Percentiles rank a stretch among this genome's conserved stretches.
Conservation (phyloP, 2,888 invertebrate genomes). For the Eupeodes luniger region DNA sequence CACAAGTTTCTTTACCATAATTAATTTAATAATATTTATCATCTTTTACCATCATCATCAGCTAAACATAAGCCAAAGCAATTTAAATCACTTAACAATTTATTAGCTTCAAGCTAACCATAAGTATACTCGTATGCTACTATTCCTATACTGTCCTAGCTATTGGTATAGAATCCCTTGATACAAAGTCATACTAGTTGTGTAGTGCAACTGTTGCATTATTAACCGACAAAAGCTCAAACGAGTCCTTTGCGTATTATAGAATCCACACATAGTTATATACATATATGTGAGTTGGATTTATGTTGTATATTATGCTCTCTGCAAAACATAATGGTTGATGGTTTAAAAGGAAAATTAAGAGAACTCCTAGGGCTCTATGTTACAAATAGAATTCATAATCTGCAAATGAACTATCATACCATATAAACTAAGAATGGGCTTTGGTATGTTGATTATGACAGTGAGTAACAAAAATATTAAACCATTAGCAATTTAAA, state of each 20-base stretch:
- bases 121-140: too few relatives aligned
- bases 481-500: not conserved
- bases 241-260: not conserved
- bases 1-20: too few relatives aligned
- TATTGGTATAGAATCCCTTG: not conserved
- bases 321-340: constrained; percentile 1
- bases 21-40: constrained; percentile 18
- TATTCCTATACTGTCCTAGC: not conserved
- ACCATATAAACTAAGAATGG: not conserved
- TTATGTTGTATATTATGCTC: too few relatives aligned
- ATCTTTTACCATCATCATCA: not conserved
- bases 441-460: not conserved
- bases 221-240: constrained; percentile 53
- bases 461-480: not conserved
- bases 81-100: constrained; percentile 25
- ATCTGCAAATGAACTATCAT: constrained; percentile 54
- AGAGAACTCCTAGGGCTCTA: constrained; percentile 43
- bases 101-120: not conserved
- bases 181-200: not conserved
- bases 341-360: constrained; percentile 40
- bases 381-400: constrained; percentile 72
- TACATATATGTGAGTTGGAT: too few relatives aligned
- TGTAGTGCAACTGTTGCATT: constrained; percentile 55
- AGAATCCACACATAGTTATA: not conserved
- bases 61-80: not conserved